These are phyloP conservation scores for Lacanobia oleracea DNA, from an alignment of 2,888 invertebrate species.

Conservation along the genomic window DNA sequence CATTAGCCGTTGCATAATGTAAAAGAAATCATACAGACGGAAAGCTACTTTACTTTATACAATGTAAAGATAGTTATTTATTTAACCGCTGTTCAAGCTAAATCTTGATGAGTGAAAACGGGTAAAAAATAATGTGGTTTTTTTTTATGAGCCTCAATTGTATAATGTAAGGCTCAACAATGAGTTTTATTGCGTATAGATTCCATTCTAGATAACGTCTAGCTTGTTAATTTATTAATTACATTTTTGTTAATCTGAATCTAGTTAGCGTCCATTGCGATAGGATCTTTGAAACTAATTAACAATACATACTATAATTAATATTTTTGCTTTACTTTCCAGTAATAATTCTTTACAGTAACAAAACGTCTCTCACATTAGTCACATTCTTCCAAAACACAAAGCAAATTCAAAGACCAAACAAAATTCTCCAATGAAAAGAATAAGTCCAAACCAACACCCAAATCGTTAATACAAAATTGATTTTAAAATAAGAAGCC, in stretches of 20 bases:
- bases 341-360: not conserved
- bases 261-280: not conserved
- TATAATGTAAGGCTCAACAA: constrained; percentile 18
- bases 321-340: not conserved
- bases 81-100: no score
- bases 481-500: constrained; percentile 50
- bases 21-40: no score
- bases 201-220: constrained; percentile 14
- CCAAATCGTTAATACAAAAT: constrained; percentile 34
- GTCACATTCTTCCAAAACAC: constrained; percentile 16
- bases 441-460: constrained; percentile 35
- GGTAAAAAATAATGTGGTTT: no score
- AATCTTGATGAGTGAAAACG: no score
- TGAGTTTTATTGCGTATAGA: constrained; percentile 14
- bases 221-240: constrained; percentile 22
- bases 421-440: constrained; percentile 41
- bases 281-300: not conserved
- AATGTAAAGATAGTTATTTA: no score
- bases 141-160: constrained; percentile 20
- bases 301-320: not conserved
- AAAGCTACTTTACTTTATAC: no score
- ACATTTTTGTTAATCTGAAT: constrained; percentile 21
- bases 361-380: constrained; percentile 21
- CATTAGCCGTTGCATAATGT: no score
- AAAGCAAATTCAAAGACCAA: constrained; percentile 37